Evolutionary conservation across 2,797 vertebrate genomes (phyloP).

Genomic region (Varecia variegata): DNA sequence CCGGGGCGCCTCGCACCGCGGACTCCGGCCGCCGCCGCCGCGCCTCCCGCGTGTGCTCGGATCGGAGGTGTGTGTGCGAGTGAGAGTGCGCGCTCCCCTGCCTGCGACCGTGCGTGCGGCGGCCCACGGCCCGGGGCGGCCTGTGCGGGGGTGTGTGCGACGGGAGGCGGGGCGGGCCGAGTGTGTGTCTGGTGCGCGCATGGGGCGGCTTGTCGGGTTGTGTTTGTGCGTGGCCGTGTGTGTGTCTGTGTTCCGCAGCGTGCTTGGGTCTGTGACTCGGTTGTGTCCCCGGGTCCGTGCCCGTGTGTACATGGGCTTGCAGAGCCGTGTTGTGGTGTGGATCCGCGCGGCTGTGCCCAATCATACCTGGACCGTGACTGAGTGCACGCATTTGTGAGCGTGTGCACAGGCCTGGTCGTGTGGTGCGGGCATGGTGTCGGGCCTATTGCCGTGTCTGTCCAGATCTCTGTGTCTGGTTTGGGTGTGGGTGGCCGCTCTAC

Average conservation of each 20-base stretch:
- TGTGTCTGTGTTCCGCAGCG: background rate
- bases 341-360: background rate
- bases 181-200: background rate
- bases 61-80: background rate
- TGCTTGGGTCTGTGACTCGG: background rate
- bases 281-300: background rate
- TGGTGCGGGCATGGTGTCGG: fast-evolving
- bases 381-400: background rate
- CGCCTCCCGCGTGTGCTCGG: constrained; percentile 49
- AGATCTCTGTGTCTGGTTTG: background rate
- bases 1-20: constrained; percentile 29
- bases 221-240: background rate
- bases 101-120: constrained; percentile 65
- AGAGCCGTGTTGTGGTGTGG: background rate
- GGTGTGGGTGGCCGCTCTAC: background rate
- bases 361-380: background rate
- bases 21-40: background rate
- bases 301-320: background rate
- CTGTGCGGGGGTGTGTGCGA: constrained; percentile 28
- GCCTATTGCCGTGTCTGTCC: background rate
- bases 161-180: background rate
- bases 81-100: constrained; percentile 53
- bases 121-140: constrained; percentile 65
- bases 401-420: background rate
- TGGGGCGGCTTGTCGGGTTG: background rate